Percentiles rank a stretch among this genome's conserved stretches.
phyloP scores from a whole-genome alignment of 2,113 vertebrate genomes.

The Menidia beryllina region DNA sequence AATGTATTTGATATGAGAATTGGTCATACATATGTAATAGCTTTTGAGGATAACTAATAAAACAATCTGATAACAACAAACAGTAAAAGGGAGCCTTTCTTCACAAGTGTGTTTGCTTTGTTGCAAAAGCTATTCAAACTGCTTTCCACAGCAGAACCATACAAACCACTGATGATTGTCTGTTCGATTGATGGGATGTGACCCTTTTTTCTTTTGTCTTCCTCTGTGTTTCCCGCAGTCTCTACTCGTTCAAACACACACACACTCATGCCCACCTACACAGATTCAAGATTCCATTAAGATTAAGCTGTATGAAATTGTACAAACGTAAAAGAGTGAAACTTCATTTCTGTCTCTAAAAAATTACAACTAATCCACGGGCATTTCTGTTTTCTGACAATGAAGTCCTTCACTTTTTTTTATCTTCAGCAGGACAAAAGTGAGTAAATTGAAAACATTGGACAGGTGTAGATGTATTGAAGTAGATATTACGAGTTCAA shows the following conservation, averaged over 20 bases:
- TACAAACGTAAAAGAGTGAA: slow-evolving; percentile 71
- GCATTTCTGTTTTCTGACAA: slow-evolving; percentile 37
- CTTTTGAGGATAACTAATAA: neutral
- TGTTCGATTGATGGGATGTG: slow-evolving; percentile 37
- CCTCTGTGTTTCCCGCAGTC: slow-evolving; percentile 19
- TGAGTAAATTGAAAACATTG: neutral
- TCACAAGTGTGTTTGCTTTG: neutral
- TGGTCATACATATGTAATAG: too few species aligned
- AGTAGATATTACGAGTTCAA: neutral
- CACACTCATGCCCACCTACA: neutral
- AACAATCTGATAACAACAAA: slow-evolving; percentile 9
- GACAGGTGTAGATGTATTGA: neutral
- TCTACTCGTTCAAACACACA: slow-evolving; percentile 21
- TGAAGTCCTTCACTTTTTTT: slow-evolving; percentile 46
- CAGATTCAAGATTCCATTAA: slow-evolving; percentile 70
- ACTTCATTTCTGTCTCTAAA: slow-evolving; percentile 58
- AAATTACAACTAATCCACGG: slow-evolving; percentile 36
- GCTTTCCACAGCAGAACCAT: slow-evolving; percentile 24
- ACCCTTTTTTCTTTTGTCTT: slow-evolving; percentile 44
- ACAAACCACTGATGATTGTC: slow-evolving; percentile 51
- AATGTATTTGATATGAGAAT: neutral
- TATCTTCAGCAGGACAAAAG: slow-evolving; percentile 5
- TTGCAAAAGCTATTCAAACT: slow-evolving; percentile 3
- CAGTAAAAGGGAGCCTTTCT: neutral
- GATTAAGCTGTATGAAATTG: slow-evolving; percentile 68